A percentile compares a stretch with the other conserved stretches of the same genome.
These are phyloP conservation scores for Penaeus indicus DNA, from an alignment of 1,140 invertebrate genomes.

Conservation along the genomic window DNA sequence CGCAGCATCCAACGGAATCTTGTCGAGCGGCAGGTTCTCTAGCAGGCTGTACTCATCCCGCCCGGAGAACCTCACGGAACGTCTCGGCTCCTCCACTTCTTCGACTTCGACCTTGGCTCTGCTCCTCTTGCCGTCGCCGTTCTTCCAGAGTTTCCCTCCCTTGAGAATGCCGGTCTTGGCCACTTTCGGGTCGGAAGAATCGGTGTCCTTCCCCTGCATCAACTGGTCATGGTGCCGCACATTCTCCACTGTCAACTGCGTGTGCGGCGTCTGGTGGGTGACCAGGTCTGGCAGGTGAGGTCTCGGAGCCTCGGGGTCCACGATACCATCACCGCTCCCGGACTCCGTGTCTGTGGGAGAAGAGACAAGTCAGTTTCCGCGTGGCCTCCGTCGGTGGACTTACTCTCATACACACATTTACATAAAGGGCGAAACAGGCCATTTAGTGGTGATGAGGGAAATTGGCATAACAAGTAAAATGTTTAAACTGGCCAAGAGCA, in stretches of 20 bases:
- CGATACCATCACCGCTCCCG: conserved; percentile 55
- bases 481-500: no score
- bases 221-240: conserved; percentile 64
- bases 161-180: conserved; percentile 74
- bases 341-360: conserved; percentile 51
- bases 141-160: conserved; percentile 77
- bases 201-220: conserved; percentile 55
- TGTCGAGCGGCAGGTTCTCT: conserved; percentile 52
- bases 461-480: no score
- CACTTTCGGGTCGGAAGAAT: conserved; percentile 47
- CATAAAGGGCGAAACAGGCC: no score
- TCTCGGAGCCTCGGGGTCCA: conserved; percentile 54
- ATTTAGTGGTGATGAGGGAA: no score
- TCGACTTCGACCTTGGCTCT: conserved; percentile 54
- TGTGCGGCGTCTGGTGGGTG: conserved; percentile 47
- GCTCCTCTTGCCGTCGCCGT: conserved; percentile 64
- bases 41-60: conserved; percentile 64
- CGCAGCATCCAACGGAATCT: conserved; percentile 53
- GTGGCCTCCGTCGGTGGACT: not conserved
- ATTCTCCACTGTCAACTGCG: conserved; percentile 62
- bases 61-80: conserved; percentile 65
- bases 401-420: no score
- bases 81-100: conserved; percentile 57
- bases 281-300: conserved; percentile 65
- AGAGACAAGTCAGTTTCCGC: not conserved